Evolutionary conservation across 2,113 vertebrate species (phyloP).

Genomic region (Stomatorhinus ivindoensis): DNA sequence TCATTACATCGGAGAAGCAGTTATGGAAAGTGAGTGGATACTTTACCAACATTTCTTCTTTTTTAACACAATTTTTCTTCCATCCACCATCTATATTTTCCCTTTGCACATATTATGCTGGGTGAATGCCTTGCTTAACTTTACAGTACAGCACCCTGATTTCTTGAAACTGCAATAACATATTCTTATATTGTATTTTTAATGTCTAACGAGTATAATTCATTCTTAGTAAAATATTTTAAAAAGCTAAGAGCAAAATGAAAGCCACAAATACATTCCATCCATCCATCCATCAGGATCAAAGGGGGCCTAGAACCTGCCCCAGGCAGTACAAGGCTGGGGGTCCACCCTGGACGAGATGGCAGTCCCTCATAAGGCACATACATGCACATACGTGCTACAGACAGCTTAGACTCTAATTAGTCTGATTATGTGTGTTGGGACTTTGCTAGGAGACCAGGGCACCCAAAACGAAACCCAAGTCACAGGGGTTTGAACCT

Average conservation of each 20-base stretch:
- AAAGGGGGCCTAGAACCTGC: neutral
- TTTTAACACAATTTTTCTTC: neutral
- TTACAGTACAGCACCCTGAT: neutral
- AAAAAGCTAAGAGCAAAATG: neutral
- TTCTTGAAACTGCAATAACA: neutral
- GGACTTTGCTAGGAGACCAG: neutral
- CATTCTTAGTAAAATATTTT: neutral
- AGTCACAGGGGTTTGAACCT: neutral
- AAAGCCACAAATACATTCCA: neutral
- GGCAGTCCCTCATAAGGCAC: neutral
- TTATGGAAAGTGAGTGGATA: neutral
- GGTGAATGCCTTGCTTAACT: neutral
- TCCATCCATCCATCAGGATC: neutral
- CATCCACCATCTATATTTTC: neutral
- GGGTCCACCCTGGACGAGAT: neutral
- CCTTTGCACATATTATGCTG: neutral
- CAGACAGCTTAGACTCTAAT: neutral
- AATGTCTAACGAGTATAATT: neutral
- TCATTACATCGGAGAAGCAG: neutral
- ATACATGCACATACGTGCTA: neutral
- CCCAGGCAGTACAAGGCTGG: neutral
- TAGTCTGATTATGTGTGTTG: neutral
- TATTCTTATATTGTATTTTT: neutral
- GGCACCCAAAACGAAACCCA: neutral
- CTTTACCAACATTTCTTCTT: neutral